These are phyloP conservation scores for Alcis repandata DNA, from an alignment of 2,888 invertebrate genomes.

Conservation along the genomic window DNA sequence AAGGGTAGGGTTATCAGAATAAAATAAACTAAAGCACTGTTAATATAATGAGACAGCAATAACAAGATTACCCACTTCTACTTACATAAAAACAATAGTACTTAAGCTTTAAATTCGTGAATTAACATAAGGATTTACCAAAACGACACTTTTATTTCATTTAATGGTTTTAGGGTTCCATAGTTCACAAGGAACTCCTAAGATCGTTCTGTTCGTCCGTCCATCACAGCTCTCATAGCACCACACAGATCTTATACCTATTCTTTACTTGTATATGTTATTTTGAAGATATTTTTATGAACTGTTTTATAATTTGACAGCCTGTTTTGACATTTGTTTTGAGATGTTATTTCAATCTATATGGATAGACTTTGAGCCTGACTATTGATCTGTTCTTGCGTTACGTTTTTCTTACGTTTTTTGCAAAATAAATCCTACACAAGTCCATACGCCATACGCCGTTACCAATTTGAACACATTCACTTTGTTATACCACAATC, in stretches of 20 bases:
- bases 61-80: conserved; percentile 17
- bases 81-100: conserved; percentile 16
- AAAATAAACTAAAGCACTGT: conserved; percentile 4
- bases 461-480: neutral
- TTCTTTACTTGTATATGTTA: neutral
- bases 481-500: neutral
- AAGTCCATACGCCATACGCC: neutral
- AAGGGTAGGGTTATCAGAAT: neutral
- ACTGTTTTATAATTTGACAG: too few relatives aligned
- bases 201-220: neutral
- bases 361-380: too few relatives aligned
- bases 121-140: conserved; percentile 7
- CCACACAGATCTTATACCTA: conserved; percentile 2
- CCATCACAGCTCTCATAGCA: conserved; percentile 17
- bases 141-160: conserved; percentile 12
- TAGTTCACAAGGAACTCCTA: neutral
- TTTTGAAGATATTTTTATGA: neutral
- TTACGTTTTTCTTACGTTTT: too few relatives aligned
- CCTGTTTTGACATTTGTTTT: too few relatives aligned
- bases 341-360: too few relatives aligned
- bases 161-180: neutral
- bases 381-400: too few relatives aligned
- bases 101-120: conserved; percentile 26
- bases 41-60: conserved; percentile 22
- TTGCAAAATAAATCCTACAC: neutral